Conservation (phyloP, 2,797 vertebrate genomes). For the Antrozous pallidus region DNA sequence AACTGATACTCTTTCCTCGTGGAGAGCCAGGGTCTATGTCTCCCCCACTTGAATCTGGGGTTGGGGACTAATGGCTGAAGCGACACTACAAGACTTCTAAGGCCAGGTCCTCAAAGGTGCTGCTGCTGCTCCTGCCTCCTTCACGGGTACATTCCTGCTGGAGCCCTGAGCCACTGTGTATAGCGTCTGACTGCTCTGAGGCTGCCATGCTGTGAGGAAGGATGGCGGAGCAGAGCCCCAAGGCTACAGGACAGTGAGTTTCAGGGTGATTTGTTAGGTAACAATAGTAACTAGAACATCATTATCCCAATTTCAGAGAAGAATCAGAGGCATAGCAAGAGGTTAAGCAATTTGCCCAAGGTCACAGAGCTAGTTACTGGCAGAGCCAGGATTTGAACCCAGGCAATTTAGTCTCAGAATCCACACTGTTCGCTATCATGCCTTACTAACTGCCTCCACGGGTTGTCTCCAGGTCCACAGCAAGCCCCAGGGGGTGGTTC, state of each 20-base stretch:
- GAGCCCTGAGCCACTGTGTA: background rate
- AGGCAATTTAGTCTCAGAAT: background rate
- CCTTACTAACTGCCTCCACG: background rate
- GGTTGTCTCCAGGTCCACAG: background rate
- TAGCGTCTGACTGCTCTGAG: background rate
- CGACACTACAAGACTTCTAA: background rate
- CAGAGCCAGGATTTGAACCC: background rate
- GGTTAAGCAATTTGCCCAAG: background rate
- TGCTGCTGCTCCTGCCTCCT: background rate
- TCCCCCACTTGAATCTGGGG: background rate
- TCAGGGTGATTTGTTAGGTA: background rate
- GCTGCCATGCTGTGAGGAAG: background rate
- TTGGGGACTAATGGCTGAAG: background rate
- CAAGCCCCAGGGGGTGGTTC: background rate
- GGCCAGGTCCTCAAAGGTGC: background rate
- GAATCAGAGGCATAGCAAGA: background rate
- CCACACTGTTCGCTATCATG: background rate
- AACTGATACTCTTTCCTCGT: background rate
- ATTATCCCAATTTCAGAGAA: background rate
- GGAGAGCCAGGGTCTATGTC: background rate
- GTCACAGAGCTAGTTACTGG: background rate
- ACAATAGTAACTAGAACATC: background rate
- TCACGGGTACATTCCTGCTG: background rate
- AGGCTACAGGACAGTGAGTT: background rate
- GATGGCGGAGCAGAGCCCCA: background rate